phyloP scores from a whole-genome alignment of 2,797 vertebrate species.

The Sebastes oblongus region DNA sequence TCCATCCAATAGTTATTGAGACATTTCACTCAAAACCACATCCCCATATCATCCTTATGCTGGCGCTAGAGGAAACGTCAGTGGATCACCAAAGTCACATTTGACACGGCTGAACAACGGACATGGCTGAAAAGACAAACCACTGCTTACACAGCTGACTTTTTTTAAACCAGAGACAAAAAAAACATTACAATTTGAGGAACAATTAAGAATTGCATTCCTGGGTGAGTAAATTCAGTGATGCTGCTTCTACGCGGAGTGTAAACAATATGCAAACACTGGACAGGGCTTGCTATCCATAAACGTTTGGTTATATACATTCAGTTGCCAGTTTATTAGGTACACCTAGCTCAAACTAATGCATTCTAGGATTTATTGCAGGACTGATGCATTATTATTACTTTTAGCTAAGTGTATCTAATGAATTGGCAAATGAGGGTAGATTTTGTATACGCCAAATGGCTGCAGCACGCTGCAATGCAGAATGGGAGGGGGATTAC shows the following conservation, averaged over 20 bases:
- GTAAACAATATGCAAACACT: not conserved
- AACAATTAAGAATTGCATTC: not conserved
- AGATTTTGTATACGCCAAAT: too few species aligned
- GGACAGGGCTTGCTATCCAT: not conserved
- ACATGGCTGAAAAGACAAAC: not conserved
- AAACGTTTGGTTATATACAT: not conserved
- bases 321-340: not conserved
- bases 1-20: not conserved
- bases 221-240: not conserved
- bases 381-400: not conserved
- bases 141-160: not conserved
- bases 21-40: not conserved
- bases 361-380: not conserved
- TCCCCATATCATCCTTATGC: not conserved
- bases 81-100: not conserved
- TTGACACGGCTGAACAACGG: too few species aligned
- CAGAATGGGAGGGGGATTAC: constrained; percentile 27
- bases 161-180: not conserved
- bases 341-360: not conserved
- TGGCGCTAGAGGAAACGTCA: too few species aligned
- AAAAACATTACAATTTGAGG: too few species aligned
- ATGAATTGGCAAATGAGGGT: not conserved
- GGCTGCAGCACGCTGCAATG: not conserved
- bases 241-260: not conserved
- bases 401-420: not conserved